phyloP scores from a whole-genome alignment of 2,888 invertebrate genomes.

The Lepidochrysops patricia region DNA sequence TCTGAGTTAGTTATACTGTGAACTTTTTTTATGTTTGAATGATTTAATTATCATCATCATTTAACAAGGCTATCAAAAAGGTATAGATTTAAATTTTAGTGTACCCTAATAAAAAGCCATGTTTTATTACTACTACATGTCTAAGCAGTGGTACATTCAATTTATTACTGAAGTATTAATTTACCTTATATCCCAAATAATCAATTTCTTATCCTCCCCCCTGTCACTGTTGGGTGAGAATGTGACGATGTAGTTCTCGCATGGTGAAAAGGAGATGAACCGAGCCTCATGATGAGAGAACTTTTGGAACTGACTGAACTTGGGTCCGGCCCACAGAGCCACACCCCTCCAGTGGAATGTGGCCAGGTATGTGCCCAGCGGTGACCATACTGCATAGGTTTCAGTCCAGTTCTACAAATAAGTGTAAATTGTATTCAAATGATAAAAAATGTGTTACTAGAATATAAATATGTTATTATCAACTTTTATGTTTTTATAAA shows the following conservation, averaged over 20 bases:
- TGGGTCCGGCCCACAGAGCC: constrained; percentile 97
- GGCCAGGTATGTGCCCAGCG: constrained; percentile 95
- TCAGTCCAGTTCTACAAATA: constrained; percentile 98
- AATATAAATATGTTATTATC: too few relatives aligned
- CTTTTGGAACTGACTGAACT: constrained; percentile 92
- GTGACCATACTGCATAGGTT: constrained; percentile 97
- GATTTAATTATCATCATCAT: too few relatives aligned
- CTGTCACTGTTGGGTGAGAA: constrained; percentile 88
- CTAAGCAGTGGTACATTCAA: background rate
- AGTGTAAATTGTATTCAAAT: too few relatives aligned
- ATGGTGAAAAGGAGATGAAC: constrained; percentile 97
- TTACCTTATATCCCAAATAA: constrained; percentile 96
- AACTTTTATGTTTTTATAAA: too few relatives aligned
- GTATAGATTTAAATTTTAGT: too few relatives aligned
- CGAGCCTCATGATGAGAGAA: constrained; percentile 93
- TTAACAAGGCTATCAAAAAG: too few relatives aligned
- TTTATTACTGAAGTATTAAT: background rate
- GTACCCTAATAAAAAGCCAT: too few relatives aligned
- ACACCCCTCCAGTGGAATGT: constrained; percentile 97
- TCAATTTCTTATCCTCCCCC: constrained; percentile 86
- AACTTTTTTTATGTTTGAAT: too few relatives aligned
- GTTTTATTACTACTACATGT: too few relatives aligned
- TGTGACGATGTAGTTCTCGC: constrained; percentile 96
- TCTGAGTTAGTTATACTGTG: too few relatives aligned
- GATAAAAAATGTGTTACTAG: too few relatives aligned